Evolutionary conservation across 1,140 invertebrate species (phyloP).

Genomic region (Cyclargus thomasi): DNA sequence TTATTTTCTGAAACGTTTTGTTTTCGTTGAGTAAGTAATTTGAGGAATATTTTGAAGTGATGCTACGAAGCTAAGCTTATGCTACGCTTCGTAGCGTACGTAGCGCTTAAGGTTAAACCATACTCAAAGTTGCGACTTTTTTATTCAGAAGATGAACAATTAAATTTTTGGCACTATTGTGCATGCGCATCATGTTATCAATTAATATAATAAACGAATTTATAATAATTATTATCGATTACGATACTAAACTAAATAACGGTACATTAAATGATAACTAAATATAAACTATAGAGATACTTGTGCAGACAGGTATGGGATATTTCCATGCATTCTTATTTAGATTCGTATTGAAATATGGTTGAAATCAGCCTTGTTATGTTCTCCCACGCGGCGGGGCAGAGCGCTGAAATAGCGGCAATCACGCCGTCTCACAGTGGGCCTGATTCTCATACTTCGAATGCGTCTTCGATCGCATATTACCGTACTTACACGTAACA

Average conservation of each 20-base stretch:
- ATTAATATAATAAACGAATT: too few species aligned
- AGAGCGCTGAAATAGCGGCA: slow-evolving; percentile 43
- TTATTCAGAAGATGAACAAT: not conserved
- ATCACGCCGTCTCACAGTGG: too few species aligned
- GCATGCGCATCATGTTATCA: too few species aligned
- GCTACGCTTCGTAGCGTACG: not conserved
- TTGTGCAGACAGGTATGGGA: not conserved
- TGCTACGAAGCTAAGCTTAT: not conserved
- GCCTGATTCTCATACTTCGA: too few species aligned
- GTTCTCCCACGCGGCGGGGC: slow-evolving; percentile 48
- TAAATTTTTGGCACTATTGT: too few species aligned
- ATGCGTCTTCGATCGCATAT: too few species aligned
- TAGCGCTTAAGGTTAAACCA: not conserved
- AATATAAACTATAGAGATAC: not conserved
- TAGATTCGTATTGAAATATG: slow-evolving; percentile 47
- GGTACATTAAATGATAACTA: not conserved
- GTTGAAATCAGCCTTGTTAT: slow-evolving; percentile 66
- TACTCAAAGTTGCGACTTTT: not conserved
- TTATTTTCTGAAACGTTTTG: not conserved
- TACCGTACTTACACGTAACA: too few species aligned
- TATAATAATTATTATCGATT: too few species aligned
- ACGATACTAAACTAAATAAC: too few species aligned
- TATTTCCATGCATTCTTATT: slow-evolving; percentile 44
- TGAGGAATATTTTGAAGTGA: not conserved
- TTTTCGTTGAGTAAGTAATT: too few species aligned